Conservation (phyloP, 2,797 vertebrate genomes). For the Acropternis orthonyx region DNA sequence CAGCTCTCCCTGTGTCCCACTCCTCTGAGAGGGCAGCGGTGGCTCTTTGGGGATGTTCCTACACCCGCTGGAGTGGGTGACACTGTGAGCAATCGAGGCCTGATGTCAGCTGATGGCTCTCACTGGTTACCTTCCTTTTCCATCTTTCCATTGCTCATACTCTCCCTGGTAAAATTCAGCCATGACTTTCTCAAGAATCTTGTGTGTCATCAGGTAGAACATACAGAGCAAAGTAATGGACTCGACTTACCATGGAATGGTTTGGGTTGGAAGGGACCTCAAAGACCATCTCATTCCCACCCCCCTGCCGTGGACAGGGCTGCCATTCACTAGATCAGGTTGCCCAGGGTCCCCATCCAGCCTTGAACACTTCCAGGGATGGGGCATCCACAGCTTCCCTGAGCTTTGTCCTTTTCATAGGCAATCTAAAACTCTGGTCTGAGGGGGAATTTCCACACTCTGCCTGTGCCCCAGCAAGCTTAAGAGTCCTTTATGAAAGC, state of each 20-base stretch:
- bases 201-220: neutral
- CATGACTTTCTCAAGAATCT: neutral
- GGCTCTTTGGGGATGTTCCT: neutral
- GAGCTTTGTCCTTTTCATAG: neutral
- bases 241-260: neutral
- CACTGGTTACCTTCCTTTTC: neutral
- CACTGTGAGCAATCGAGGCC: neutral
- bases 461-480: neutral
- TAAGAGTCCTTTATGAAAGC: neutral
- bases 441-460: neutral
- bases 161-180: neutral
- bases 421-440: neutral
- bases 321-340: neutral
- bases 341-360: neutral
- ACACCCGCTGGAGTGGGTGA: fast-evolving
- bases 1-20: neutral
- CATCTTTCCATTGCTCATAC: neutral
- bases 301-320: neutral
- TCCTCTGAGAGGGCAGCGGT: neutral
- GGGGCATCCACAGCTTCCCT: neutral
- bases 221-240: neutral
- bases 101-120: neutral
- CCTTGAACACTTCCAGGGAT: neutral
- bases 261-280: neutral
- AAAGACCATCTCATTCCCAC: neutral